Percentiles rank a stretch among this genome's conserved stretches.
phyloP scores from a whole-genome alignment of 2,797 vertebrate genomes.

The Poecilia wingei region DNA sequence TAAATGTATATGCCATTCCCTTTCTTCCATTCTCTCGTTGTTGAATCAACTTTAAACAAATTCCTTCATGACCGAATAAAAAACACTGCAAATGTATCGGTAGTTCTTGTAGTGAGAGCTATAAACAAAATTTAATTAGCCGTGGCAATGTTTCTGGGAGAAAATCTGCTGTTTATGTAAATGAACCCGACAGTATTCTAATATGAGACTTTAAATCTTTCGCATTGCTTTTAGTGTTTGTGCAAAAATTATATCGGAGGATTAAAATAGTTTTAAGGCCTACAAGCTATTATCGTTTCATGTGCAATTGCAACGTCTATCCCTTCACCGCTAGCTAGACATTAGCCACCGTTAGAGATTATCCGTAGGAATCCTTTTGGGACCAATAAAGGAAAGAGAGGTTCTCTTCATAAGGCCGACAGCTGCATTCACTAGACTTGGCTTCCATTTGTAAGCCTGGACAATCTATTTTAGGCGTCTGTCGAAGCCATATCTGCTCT shows the following conservation, averaged over 20 bases:
- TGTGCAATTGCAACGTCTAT: constrained; percentile 9
- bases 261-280: constrained; percentile 3
- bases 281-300: constrained; percentile 18
- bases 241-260: not conserved
- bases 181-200: constrained; percentile 10
- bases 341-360: constrained; percentile 1
- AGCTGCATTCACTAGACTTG: constrained; percentile 67
- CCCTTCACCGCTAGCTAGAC: constrained; percentile 20
- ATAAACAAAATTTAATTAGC: constrained; percentile 42
- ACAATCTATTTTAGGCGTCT: constrained; percentile 63
- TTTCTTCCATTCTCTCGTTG: constrained; percentile 7
- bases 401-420: constrained; percentile 62
- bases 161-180: constrained; percentile 33
- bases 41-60: constrained; percentile 25
- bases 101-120: constrained; percentile 36
- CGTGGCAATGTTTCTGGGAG: constrained; percentile 40
- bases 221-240: not conserved
- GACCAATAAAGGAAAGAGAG: constrained; percentile 23
- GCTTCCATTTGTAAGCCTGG: constrained; percentile 43
- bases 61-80: constrained; percentile 6
- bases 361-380: not conserved
- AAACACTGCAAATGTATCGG: constrained; percentile 4
- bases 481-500: constrained; percentile 58
- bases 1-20: constrained; percentile 30
- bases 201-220: constrained; percentile 9